Base-by-base conservation (phyloP, 2,888 invertebrate genomes). In the Drosophila antonietae region DNA sequence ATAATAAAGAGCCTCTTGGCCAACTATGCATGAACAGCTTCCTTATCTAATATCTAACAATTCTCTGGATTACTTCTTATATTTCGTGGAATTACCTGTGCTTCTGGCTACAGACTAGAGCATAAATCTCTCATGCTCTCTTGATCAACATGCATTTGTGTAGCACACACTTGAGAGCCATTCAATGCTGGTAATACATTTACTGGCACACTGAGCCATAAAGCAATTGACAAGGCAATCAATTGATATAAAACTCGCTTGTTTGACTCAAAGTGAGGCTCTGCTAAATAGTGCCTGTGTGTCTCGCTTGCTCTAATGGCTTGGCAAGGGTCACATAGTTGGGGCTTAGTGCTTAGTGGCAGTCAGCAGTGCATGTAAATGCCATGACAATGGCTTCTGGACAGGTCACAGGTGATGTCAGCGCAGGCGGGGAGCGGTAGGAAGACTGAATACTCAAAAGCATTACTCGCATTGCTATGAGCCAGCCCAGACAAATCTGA, bases 341-440 rank as follows among this genome's bases (percentile, higher is more conserved):
- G 55, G 86, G 73, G 75, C 78, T 83, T 86, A 85, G 81, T 85
- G 78, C 88, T 82, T 85, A 86, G 80, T 88, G 68, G 78, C 78
- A 89, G 75, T 78, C 88, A 87, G 52, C 67, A 82, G 88, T 82
- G 88, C 89, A 88, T 88, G 85, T 89, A 85, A 89, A 89, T 85
- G 78, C 82, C 89, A 84, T 89, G 85, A 85, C 89, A 85, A 85
- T 89, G 81, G 70, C 49, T 68, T 46, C 52, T 49, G 28, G 47
- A 9, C 60, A n/a, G n/a, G 10, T n/a, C 28, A 49, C 28, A 33
- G 57, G 55, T 18, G 15, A 46, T 23, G 23, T 1, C 12, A 33
- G 41, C 10, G 39, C 6, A 2, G 6, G 1, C 5, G 28, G 52
- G 18, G 15, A 39, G 49, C 8, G 23, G 37, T 20, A 39, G 56